Base-by-base conservation (phyloP, 1,140 invertebrate genomes). In the Olivierus martensii region DNA sequence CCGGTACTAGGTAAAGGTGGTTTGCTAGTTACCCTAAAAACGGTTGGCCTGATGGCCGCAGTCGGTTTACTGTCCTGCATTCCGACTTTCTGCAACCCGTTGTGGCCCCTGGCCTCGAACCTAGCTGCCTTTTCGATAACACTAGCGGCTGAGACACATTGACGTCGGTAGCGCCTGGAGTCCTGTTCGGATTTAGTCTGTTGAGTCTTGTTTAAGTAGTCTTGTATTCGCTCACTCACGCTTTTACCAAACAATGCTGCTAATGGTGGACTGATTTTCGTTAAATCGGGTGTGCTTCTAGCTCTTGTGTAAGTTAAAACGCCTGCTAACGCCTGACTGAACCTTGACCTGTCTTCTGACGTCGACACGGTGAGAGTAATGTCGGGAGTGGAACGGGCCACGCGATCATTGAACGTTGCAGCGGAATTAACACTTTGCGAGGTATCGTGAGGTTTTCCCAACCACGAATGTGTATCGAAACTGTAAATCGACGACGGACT, bases 41-140 rank as follows among this genome's bases (percentile, higher is more conserved):
- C 17, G 2, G 49, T 51, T 7, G 54, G 54, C 37, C 45, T 41
- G 1, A 56, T 49, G 0, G 54, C 39, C 3, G 54, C 54, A 4
- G 49, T 56, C 6, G 54, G 54, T 19, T 56, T 56, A 34, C 28
- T 46, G 36, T 46, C 46, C 21, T 28, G 28, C 28, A 28, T 28
- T 28, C 28, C 28, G 28, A 28, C 9, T 9, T 28, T 28, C 28
- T 28, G 28, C 9, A 28, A 28, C 28, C 28, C 28, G 28, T 28
- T 51, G 9, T 28, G 22, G 18, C 44, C 37, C 12, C 41, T 18
- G 37, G 55, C 51, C 35, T 56, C 55, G 35, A 56, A 56, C 1
- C 50, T 50, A 10, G 55, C 55, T 0, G 55, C 55, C 45, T 35
- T 17, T 41, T 56, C 55, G 3, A 49, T 49, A 3, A 56, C 55